These are phyloP conservation scores for Drosophila helvetica DNA, from an alignment of 2,888 invertebrate species.

Conservation along the genomic window DNA sequence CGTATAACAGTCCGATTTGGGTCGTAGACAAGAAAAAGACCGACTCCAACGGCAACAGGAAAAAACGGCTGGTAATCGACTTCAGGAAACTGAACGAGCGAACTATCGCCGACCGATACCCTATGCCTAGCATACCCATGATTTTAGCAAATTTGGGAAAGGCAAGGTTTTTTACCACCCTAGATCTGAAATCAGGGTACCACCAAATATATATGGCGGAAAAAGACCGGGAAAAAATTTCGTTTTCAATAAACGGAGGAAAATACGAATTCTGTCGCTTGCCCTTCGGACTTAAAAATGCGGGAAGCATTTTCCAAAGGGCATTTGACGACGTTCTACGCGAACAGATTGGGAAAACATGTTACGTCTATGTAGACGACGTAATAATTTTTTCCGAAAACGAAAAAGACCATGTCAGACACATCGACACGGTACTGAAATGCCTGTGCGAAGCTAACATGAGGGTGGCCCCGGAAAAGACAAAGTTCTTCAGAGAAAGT, in stretches of 20 bases:
- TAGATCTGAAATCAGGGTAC: slow-evolving; percentile 81
- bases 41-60: no score
- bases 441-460: no score
- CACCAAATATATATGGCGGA: no score
- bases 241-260: no score
- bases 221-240: no score
- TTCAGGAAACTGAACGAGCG: slow-evolving; percentile 81
- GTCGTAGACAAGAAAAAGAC: no score
- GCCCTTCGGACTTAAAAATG: slow-evolving; percentile 17
- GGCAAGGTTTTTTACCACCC: slow-evolving; percentile 77
- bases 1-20: no score
- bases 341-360: neutral
- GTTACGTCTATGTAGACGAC: neutral
- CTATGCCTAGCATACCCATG: slow-evolving; percentile 74
- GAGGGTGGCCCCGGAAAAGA: neutral
- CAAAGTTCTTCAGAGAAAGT: slow-evolving; percentile 6
- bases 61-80: no score
- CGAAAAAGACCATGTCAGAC: neutral
- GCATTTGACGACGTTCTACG: no score
- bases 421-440: no score
- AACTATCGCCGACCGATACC: slow-evolving; percentile 75
- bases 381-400: slow-evolving; percentile 2
- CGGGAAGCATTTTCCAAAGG: slow-evolving; percentile 5
- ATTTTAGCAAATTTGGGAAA: slow-evolving; percentile 80
- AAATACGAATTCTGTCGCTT: slow-evolving; percentile 13